Percentiles rank a stretch among this genome's conserved stretches.
Evolutionary conservation across 2,113 vertebrate species (phyloP).

Genomic region (Neotoma lepida): DNA sequence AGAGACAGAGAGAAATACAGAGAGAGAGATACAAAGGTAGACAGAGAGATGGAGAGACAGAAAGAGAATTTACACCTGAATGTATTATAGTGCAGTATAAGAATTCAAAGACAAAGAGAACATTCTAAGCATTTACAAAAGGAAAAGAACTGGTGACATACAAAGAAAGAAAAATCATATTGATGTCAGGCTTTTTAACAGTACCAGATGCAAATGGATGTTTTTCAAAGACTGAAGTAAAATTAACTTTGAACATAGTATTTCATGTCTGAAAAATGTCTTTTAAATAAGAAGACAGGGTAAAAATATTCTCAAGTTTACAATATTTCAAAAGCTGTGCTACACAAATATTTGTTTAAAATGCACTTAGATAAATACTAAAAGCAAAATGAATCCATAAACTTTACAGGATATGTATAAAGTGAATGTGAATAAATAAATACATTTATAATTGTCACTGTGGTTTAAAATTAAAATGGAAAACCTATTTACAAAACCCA

Average conservation of each 20-base stretch:
- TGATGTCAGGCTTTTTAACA: slow-evolving; percentile 54
- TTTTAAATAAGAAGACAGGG: slow-evolving; percentile 57
- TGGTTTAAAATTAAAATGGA: slow-evolving; percentile 28
- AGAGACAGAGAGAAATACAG: background rate
- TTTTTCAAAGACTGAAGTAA: slow-evolving; percentile 62
- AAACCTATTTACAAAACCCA: background rate
- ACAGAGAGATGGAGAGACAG: background rate
- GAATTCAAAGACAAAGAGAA: slow-evolving; percentile 42
- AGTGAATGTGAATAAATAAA: slow-evolving; percentile 40
- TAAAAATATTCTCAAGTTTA: slow-evolving; percentile 62
- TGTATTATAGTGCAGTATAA: slow-evolving; percentile 29
- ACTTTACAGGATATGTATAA: background rate
- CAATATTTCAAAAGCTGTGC: slow-evolving; percentile 54
- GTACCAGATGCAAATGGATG: slow-evolving; percentile 41
- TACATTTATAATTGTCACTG: background rate
- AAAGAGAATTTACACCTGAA: background rate
- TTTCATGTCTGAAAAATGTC: slow-evolving; percentile 52
- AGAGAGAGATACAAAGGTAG: background rate
- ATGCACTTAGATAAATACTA: slow-evolving; percentile 32
- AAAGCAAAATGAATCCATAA: slow-evolving; percentile 38
- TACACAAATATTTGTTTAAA: slow-evolving; percentile 37
- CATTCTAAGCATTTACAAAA: slow-evolving; percentile 46
- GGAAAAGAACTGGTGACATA: slow-evolving; percentile 3
- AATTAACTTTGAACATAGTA: slow-evolving; percentile 56
- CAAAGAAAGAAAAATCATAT: slow-evolving; percentile 45